Evolutionary conservation across 2,113 vertebrate genomes (phyloP), one percentile per base, ranked within the genome.

Genomic region (Butorides virescens): DNA sequence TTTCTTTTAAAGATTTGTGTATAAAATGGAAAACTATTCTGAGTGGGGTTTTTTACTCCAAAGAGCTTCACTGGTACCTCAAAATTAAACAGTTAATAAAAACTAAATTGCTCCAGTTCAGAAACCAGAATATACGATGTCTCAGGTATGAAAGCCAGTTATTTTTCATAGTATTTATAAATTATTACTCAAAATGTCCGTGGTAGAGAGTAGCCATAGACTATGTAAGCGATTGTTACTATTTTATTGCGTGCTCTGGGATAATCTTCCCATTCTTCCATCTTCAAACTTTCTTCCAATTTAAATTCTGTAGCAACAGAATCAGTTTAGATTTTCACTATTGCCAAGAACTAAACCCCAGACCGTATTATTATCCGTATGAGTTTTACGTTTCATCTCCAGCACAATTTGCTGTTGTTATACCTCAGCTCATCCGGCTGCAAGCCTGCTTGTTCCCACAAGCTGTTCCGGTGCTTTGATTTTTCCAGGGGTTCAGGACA

Each of bases 361-460:
- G 59, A 47, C 39, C 17, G 0, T 53, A 7, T 42, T 29, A 10
- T 78, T 55, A 73, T 9, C 75, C 0, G 0, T 8, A 5, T 6
- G 80, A 53, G 32, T 55, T 78, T 15, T 44, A 55, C 4, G 2
- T 75, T 44, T 25, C 46, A 32, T 3, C 65, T 62, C 59, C 53
- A 37, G 34, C 56, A 6, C 27, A 3, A 5, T 53, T 58, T 22
- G 7, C 61, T 59, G 44, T 6, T 36, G 0, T 36, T n/a, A 20
- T 7, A 56, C 17, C 55, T 50, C 50, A 39, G 80, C 68, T 44
- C 61, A 2, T 25, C 88, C 10, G 12, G 39, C 68, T 15, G 62
- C 49, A 75, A 2, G 29, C 68, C 56, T 32, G 25, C 46, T 65
- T 15, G 26, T 78, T 79, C 8, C 72, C 90, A 49, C 39, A 7